phyloP scores from a whole-genome alignment of 2,113 vertebrate genomes.

The Proteles cristata region DNA sequence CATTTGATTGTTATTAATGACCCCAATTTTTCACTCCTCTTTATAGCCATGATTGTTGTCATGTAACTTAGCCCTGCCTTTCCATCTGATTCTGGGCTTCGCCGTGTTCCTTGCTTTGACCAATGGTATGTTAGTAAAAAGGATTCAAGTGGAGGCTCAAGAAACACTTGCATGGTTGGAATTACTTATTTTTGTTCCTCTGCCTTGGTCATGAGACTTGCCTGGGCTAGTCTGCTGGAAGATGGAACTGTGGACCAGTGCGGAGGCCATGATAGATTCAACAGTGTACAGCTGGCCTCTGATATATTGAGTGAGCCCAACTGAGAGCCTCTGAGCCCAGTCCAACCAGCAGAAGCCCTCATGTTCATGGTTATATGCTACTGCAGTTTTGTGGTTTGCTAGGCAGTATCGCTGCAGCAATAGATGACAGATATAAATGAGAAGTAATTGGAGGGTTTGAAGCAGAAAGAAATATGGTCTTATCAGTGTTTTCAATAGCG shows the following conservation, averaged over 20 bases:
- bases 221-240: not conserved
- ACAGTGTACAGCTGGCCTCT: not conserved
- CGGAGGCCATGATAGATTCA: not conserved
- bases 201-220: not conserved
- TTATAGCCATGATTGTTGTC: not conserved
- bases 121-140: not conserved
- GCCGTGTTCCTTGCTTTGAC: not conserved
- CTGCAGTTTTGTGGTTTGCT: not conserved
- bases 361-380: not conserved
- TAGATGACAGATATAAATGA: not conserved
- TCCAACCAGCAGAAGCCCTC: not conserved
- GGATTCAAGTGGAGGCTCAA: not conserved
- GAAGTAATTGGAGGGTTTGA: not conserved
- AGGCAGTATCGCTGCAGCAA: not conserved
- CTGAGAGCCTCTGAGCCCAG: not conserved
- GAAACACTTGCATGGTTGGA: not conserved
- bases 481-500: not conserved
- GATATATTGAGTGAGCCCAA: not conserved
- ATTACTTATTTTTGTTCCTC: not conserved
- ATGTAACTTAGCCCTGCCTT: not conserved
- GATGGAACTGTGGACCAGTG: not conserved
- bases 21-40: not conserved
- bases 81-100: not conserved
- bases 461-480: not conserved
- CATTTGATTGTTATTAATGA: not conserved